Base-by-base conservation (phyloP, 2,113 vertebrate genomes). In the Bubo blakistoni region DNA sequence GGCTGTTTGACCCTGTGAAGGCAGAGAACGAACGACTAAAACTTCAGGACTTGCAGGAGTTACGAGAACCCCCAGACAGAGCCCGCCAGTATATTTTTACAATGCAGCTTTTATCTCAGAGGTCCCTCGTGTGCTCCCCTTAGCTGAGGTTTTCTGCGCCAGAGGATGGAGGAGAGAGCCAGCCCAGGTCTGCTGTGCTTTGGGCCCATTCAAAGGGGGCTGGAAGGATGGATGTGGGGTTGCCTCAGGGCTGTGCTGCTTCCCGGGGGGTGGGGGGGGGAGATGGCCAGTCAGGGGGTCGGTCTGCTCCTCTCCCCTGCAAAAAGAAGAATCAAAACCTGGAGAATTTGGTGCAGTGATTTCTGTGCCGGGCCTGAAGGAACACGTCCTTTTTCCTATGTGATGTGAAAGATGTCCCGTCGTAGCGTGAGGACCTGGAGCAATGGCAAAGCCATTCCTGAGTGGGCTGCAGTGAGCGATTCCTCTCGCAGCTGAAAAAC, bases 311-410 rank as follows among this genome's bases (percentile, higher is more conserved):
- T 1, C 25, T 71, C 11, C 51, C 20, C 72, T 36, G 13, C 34
- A 52, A 52, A 54, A n/a, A 55, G 21, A 36, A 38, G n/a, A 29
- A 27, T 4, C 40, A 30, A 59, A 67, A 16, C 16, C 32, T 46
- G 52, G 52, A 52, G 66, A 66, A 32, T 13, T 67, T 9, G 16
- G 34, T 25, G 5, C 14, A 5, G 25, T 27, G 46, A 7, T 30
- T 66, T 73, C 30, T 38, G 57, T 15, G 13, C 21, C 0, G 0
- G n/a, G 30, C 40, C 76, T 49, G 30, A 25, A 21, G 65, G 42
- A 77, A 13, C 0, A 1, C 16, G 3, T 19, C 38, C 2, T 0
- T 19, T 36, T 57, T 51, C 57, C 32, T 32, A 4, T 1, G 1
- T 13, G 29, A 36, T 27, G 47, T 14, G 51, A 13, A 58, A 46